These are phyloP conservation scores for Microplitis manilae DNA, from an alignment of 2,888 invertebrate species.

Conservation along the genomic window DNA sequence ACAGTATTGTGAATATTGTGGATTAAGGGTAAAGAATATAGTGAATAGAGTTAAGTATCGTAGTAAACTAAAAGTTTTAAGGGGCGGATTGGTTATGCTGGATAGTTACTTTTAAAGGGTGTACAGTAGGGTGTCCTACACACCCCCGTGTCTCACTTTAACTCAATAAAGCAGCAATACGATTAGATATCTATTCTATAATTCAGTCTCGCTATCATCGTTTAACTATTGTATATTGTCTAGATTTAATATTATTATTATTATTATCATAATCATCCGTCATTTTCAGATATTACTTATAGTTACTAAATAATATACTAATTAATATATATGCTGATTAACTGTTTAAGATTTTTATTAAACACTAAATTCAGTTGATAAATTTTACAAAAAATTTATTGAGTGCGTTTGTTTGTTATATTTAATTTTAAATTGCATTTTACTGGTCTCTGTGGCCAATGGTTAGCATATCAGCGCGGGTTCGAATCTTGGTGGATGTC, in stretches of 20 bases:
- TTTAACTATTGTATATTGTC: conserved; percentile 36
- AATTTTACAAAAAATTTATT: neutral
- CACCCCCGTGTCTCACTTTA: conserved; percentile 47
- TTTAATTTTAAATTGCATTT: too few species aligned
- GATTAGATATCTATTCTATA: conserved; percentile 50
- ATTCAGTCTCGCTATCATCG: conserved; percentile 42
- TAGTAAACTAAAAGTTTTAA: neutral
- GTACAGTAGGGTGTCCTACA: conserved; percentile 9
- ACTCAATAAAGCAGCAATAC: conserved; percentile 51
- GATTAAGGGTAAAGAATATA: conserved; percentile 18
- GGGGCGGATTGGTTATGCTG: conserved; percentile 31
- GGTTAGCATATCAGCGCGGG: too few species aligned
- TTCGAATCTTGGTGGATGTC: too few species aligned
- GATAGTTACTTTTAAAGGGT: conserved; percentile 36
- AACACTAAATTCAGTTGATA: too few species aligned
- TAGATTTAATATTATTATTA: conserved; percentile 36
- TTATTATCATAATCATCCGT: conserved; percentile 9
- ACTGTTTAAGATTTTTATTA: too few species aligned
- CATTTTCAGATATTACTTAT: too few species aligned
- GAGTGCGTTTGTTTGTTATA: too few species aligned
- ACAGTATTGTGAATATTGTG: conserved; percentile 49
- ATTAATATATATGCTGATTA: too few species aligned
- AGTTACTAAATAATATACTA: too few species aligned
- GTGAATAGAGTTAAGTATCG: conserved; percentile 12
- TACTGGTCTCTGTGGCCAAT: too few species aligned